A percentile compares a stretch with the other conserved stretches of the same genome.
Conservation (phyloP, 2,888 invertebrate species). For the Drosophila colorata region DNA sequence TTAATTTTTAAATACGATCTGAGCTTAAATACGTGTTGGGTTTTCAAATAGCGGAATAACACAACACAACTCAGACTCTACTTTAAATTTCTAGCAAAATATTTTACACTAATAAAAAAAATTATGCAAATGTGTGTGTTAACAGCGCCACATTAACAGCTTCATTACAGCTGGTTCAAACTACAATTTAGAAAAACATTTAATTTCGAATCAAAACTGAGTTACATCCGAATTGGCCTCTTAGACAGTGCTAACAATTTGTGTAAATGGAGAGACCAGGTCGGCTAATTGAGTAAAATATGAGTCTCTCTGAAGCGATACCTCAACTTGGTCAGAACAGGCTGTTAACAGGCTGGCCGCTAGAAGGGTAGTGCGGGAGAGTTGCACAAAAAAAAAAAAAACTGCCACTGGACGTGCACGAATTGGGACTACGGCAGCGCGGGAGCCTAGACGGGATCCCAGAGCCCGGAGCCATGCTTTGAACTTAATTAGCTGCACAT, state of each 20-base stretch:
- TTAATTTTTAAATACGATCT: no score
- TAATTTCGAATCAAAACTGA: not conserved
- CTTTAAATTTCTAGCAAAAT: no score
- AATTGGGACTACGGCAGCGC: constrained; percentile 9
- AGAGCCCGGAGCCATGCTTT: constrained; percentile 73
- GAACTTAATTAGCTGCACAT: constrained; percentile 81
- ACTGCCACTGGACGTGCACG: constrained; percentile 15
- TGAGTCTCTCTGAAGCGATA: constrained; percentile 4
- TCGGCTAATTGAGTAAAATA: constrained; percentile 36
- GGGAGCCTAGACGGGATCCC: constrained; percentile 29
- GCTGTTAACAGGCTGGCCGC: constrained; percentile 21
- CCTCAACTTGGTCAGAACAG: constrained; percentile 20
- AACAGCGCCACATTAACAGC: not conserved
- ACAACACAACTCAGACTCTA: no score
- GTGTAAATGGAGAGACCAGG: constrained; percentile 14
- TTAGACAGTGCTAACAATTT: constrained; percentile 11
- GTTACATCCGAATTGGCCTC: not conserved
- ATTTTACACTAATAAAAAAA: no score
- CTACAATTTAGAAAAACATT: no score
- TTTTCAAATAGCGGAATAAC: no score
- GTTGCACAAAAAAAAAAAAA: constrained; percentile 11
- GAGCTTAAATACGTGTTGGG: no score
- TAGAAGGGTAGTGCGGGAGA: constrained; percentile 12
- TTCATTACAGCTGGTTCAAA: not conserved
- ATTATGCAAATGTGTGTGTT: no score